These are phyloP conservation scores for Prolemur simus DNA, from an alignment of 2,113 vertebrate genomes.

Conservation along the genomic window DNA sequence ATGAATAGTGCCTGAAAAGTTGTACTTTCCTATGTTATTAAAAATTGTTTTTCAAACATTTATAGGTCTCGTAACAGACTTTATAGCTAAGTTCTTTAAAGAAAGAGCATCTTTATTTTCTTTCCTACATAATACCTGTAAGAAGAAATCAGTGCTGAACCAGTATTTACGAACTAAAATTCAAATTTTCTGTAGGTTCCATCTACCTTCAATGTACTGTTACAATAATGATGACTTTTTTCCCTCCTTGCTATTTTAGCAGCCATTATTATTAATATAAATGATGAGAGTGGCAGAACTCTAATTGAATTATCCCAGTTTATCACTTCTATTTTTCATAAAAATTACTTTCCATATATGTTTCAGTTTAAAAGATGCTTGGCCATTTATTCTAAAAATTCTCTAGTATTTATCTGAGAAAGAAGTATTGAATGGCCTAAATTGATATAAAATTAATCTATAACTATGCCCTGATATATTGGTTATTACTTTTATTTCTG, in stretches of 20 bases:
- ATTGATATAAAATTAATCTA: neutral
- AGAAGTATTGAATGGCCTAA: neutral
- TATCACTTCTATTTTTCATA: neutral
- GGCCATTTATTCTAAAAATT: neutral
- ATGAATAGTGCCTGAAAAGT: neutral
- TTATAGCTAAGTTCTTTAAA: neutral
- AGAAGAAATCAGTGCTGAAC: neutral
- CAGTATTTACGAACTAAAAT: neutral
- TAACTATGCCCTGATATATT: neutral
- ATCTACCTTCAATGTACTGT: neutral
- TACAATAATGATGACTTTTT: neutral
- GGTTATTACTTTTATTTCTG: neutral
- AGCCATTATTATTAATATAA: slow-evolving; percentile 8
- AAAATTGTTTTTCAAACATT: neutral
- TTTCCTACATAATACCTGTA: neutral
- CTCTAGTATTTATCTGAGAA: neutral
- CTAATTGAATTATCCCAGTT: neutral
- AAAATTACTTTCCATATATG: neutral
- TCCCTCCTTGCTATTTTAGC: neutral
- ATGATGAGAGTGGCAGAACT: neutral
- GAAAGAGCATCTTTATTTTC: neutral
- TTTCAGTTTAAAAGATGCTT: neutral
- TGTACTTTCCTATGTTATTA: neutral
- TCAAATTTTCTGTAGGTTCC: neutral
- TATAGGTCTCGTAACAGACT: neutral